Conservation (phyloP, 2,113 vertebrate genomes). For the Haemorhous mexicanus region DNA sequence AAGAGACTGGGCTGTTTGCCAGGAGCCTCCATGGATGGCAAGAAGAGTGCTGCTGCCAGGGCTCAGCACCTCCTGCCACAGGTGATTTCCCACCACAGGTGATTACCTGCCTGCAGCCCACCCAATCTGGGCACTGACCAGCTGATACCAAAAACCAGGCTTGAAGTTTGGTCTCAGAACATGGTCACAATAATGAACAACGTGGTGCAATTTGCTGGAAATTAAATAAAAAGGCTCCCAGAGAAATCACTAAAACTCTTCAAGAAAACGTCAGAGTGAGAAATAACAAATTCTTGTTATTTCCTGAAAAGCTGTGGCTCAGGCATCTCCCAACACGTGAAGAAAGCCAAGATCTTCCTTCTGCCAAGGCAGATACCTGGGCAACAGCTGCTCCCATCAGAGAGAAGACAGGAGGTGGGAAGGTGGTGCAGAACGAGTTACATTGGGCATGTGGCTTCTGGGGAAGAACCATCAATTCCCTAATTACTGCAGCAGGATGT, state of each 20-base stretch:
- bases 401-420: not conserved
- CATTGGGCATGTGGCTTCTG: not conserved
- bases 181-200: not conserved
- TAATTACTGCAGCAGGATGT: not conserved
- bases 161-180: not conserved
- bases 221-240: not conserved
- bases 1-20: not conserved
- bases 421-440: not conserved
- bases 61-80: not conserved
- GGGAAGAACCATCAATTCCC: not conserved
- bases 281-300: not conserved
- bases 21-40: not conserved
- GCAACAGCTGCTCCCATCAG: not conserved
- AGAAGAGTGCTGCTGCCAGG: not conserved
- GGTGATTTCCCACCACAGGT: no score
- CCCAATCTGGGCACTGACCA: not conserved
- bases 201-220: not conserved
- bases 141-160: not conserved
- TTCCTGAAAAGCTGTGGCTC: not conserved
- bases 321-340: not conserved
- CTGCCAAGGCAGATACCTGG: not conserved
- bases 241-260: not conserved
- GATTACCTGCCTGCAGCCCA: not conserved
- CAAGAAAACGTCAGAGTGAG: not conserved
- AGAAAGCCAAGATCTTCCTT: not conserved